Base-by-base conservation (phyloP, 2,797 vertebrate species). In the Microctenopoma steveboyesi region DNA sequence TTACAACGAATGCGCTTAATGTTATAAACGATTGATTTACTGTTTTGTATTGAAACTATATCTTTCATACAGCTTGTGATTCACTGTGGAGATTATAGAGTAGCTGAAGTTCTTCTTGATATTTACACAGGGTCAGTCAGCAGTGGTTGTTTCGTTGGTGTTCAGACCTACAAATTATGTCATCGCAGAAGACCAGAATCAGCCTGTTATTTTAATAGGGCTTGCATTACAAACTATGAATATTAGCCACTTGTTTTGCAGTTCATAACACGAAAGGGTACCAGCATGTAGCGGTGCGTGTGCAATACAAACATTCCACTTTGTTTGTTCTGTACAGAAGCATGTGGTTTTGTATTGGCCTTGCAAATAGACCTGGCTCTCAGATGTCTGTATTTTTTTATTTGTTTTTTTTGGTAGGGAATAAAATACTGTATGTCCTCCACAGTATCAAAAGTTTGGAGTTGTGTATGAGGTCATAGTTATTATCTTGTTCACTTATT, bases 1-100 rank as follows among this genome's bases (percentile, higher is more conserved):
- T 70, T 73, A 10, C 48, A 63, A 64, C 49, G 25, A 53, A 51
- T 68, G 16, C 12, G 43, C 63, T 57, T n/a, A 35, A 37, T 25
- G n/a, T 22, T 5, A 33, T 60, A 28, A 48, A 66, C 70, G 37
- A 53, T 63, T 64, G 0, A 66, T 69, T 65, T 33, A 27, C 13
- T 12, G 33, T 14, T n/a, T 64, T 10, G 2, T 47, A 18, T 55
- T 54, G 40, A 64, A 69, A 37, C 16, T 7, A 30, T 18, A 15
- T 27, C 47, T 2, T 72, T 35, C 50, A 42, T 62, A 27, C 40
- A 72, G 25, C 54, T 40, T 69, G 59, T 12, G 9, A 49, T 72
- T 76, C 28, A 65, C 56, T 42, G 53, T 46, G 27, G n/a, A n/a
- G 59, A 62, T 52, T 46, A 28, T 14, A 42, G 12, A 42, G 40